Base-by-base conservation (phyloP, 2,797 vertebrate genomes). In the Labroides dimidiatus region DNA sequence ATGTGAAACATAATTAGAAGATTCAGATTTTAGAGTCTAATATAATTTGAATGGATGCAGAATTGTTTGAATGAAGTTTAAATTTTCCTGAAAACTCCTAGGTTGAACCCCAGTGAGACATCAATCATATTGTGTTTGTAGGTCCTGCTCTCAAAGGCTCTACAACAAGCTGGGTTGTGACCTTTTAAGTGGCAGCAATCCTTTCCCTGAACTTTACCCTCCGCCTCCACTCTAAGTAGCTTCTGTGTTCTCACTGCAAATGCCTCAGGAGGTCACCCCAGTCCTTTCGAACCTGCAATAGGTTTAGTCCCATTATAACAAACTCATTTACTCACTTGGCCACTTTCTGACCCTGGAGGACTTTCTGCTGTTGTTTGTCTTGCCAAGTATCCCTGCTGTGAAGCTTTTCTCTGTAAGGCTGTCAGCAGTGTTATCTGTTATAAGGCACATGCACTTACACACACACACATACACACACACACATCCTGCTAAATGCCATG, bases 281-380 rank as follows among this genome's bases (percentile, higher is more conserved):
- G 56, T 43, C 44, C 65, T 61, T 54, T 59, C 77, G 39, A 53
- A 61, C 44, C 43, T 55, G n/a, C 73, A 43, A 52, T 37, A 65
- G 48, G 21, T 78, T 72, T 65, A 75, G 72, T 68, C 72, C 73
- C 58, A 47, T 33, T 85, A 66, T 78, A 78, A 80, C 77, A 78
- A 84, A 88, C 54, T 81, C 27, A 77, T 86, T 79, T 63, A 79
- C 68, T 69, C 75, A 68, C 66, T 80, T 79, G 79, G 83, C 84
- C 84, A 57, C 50, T 51, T 59, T 41, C 48, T 77, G 82, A 87
- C 84, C 85, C 54, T 6, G 19, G 56, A 56, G 68, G 77, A 75
- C 73, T 65, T 77, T 77, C 41, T 41, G 52, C 51, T 7, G 41
- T n/a, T 68, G 70, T 70, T 86, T 84, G 57, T 75, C 77, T 80